Base-by-base conservation (phyloP, 2,113 vertebrate genomes). In the Lepisosteus osseus region DNA sequence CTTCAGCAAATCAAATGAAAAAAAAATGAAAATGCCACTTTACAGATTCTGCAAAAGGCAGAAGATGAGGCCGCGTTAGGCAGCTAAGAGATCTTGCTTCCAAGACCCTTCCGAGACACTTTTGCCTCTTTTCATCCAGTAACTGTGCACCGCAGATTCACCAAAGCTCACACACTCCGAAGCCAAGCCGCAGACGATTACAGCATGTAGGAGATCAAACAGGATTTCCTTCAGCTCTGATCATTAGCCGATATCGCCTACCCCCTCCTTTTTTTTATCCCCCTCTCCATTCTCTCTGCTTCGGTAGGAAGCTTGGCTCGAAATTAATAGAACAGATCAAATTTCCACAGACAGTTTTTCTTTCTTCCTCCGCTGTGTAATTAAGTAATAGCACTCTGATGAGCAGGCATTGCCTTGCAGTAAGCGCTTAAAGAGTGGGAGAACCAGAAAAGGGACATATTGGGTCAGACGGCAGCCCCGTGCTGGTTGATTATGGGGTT, bases 231-330 rank as follows among this genome's bases (percentile, higher is more conserved):
- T 61, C 45, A 41, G 59, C 61, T 72, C 40, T 64, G 45, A 72
- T 72, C 70, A 64, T 65, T 64, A 72, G 64, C 61, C 64, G 70
- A 54, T 72, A 62, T 55, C 51, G 44, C 62, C 17, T 64, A 51
- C 59, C 61, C 11, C 11, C n/a, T 59, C n/a, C 13, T 59, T 59
- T 4, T 59, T 59, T 12, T 59, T 59, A 12, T 8, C 9, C 5
- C 9, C 1, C 47, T 51, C 47, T 51, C 47, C 9, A 6, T 51
- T 9, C 13, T 59, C 56, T 13, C 12, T 59, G 56, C 61, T 55
- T 65, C 70, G 44, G 3, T 72, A 64, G 62, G 43, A 62, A 54
- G 62, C 41, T 45, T 2, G 6, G 17, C 70, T 72, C 42, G 54
- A 65, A 72, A 65, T 72, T 65, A 72, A 51, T 64, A 71, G 70